These are phyloP conservation scores for Stomatorhinus ivindoensis DNA, from an alignment of 2,113 vertebrate genomes.

Conservation along the genomic window DNA sequence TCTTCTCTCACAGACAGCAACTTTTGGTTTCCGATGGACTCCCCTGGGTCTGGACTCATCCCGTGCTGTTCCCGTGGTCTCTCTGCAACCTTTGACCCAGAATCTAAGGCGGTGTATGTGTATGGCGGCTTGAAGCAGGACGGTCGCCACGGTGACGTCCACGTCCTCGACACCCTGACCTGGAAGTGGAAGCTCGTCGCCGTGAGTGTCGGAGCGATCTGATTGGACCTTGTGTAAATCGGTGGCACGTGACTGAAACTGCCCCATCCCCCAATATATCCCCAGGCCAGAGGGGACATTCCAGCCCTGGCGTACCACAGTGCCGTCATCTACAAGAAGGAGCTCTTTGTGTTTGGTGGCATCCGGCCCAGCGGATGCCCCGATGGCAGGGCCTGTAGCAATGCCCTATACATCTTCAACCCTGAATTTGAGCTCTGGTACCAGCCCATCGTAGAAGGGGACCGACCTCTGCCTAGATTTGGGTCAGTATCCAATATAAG, in stretches of 20 bases:
- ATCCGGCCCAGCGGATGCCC: conserved; percentile 47
- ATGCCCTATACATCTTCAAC: conserved; percentile 76
- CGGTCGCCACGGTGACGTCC: conserved; percentile 55
- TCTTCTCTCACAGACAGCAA: conserved; percentile 58
- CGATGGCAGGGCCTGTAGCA: conserved; percentile 61
- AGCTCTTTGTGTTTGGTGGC: conserved; percentile 82
- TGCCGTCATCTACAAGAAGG: conserved; percentile 69
- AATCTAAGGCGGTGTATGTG: conserved; percentile 69
- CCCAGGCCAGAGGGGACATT: conserved; percentile 70
- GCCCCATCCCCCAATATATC: background rate
- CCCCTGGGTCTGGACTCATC: conserved; percentile 42
- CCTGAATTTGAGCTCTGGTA: conserved; percentile 85
- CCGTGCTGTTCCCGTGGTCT: conserved; percentile 61
- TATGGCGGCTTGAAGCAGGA: conserved; percentile 71
- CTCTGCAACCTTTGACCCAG: conserved; percentile 74
- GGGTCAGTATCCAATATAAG: conserved; percentile 57
- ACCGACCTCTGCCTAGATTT: conserved; percentile 70
- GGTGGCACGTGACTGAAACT: background rate
- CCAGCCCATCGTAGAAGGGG: conserved; percentile 80
- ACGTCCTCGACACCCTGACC: conserved; percentile 69
- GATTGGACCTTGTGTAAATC: background rate
- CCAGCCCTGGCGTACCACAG: conserved; percentile 71
- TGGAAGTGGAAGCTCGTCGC: conserved; percentile 76
- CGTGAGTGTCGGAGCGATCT: conserved; percentile 52
- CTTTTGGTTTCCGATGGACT: conserved; percentile 74